These are phyloP conservation scores for Trissolcus basalis DNA, from an alignment of 1,140 invertebrate genomes.

Conservation along the genomic window DNA sequence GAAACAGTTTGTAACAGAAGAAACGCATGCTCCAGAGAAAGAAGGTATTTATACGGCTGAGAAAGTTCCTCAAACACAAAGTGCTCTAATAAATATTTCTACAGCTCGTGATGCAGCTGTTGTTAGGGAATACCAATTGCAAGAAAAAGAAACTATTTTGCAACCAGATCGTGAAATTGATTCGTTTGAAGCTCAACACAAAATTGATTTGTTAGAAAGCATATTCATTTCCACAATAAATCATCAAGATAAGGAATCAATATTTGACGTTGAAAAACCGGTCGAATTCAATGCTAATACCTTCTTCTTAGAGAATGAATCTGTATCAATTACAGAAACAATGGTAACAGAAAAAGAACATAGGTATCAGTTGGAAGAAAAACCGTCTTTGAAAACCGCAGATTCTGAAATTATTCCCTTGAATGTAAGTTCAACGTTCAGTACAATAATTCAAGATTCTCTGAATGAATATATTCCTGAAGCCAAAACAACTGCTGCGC, in stretches of 20 bases:
- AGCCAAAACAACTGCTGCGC: constrained; percentile 71
- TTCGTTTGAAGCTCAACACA: constrained; percentile 75
- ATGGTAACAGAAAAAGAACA: constrained; percentile 79
- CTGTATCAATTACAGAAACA: constrained; percentile 78
- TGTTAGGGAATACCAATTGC: constrained; percentile 78
- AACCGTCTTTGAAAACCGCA: constrained; percentile 75
- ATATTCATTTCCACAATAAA: constrained; percentile 78
- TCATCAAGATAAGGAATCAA: constrained; percentile 78
- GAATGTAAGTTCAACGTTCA: constrained; percentile 77
- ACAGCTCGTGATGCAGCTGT: constrained; percentile 79
- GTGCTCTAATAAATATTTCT: constrained; percentile 78
- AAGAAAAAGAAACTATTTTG: constrained; percentile 80
- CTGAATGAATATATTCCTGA: constrained; percentile 75
- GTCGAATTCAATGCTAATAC: constrained; percentile 77
- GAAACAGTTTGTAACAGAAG: constrained; percentile 80
- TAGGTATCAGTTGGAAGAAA: constrained; percentile 70
- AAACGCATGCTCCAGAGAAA: constrained; percentile 80
- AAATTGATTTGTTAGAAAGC: constrained; percentile 79
- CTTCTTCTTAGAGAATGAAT: constrained; percentile 78
- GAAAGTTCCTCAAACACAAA: constrained; percentile 78
- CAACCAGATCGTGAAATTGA: constrained; percentile 73
- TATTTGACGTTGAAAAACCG: constrained; percentile 73
- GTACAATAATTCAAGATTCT: constrained; percentile 78
- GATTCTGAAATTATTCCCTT: constrained; percentile 75
- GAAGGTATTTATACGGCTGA: constrained; percentile 79